Evolutionary conservation across 2,888 invertebrate genomes (phyloP), one percentile per base, ranked within the genome.

Genomic region (Andrena hattorfiana): DNA sequence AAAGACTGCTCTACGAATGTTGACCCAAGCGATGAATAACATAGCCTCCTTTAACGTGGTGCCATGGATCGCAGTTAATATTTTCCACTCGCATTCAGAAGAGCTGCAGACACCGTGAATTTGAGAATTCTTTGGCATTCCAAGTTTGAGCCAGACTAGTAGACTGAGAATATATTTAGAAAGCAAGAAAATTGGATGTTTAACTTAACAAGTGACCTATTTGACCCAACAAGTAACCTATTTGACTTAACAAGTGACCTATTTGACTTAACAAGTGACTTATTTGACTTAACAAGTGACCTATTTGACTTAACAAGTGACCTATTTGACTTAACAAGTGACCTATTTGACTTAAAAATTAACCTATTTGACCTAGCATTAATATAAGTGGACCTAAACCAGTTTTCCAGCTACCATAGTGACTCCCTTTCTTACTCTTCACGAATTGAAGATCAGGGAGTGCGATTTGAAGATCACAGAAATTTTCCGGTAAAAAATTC

Each of bases 401-500:
- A 59, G 70, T 77, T 77, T 72, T 67, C 59, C 67, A 20, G 16
- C 67, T 54, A 8, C n/a, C 62, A 60, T 71, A 72, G 48, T 77
- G 71, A 49, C 66, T 49, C 42, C 42, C 73, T 71, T 77, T 77
- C 64, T 77, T 60, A 59, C 64, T 42, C 48, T 68, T 63, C 63
- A 51, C 78, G 66, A 51, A 56, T 60, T 42, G 23, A 78, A 67
- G 49, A 67, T 49, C n/a, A 59, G 28, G 32, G 32, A 49, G 78
- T 70, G 59, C 66, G 66, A 77, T 80, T 80, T 77, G 62, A 66
- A 71, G 78, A 80, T 77, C 66, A 77, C 78, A 77, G 56, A 62
- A 66, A 66, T 67, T 67, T 32, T 64, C 10, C 66, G 23, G 48
- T 32, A 70, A 71, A 48, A 16, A 20, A 13, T 30, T 8, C 26